phyloP scores from a whole-genome alignment of 2,888 invertebrate species.

The Campoplex capitator region DNA sequence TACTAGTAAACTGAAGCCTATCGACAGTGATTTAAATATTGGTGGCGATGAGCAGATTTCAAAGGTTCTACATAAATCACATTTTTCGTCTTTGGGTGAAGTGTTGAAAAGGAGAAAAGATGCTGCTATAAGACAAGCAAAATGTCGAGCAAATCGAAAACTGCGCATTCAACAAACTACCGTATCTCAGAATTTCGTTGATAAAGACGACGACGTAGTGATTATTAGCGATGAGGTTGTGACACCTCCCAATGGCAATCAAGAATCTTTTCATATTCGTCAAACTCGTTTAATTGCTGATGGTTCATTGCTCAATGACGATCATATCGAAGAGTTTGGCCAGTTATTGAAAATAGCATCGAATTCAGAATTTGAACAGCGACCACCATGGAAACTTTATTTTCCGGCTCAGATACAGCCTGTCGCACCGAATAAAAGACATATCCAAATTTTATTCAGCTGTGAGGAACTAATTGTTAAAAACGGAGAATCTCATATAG shows the following conservation, averaged over 20 bases:
- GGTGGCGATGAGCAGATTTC: too few relatives aligned
- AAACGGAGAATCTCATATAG: background rate
- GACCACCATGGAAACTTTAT: slow-evolving; percentile 7
- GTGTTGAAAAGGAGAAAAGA: background rate
- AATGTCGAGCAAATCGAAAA: background rate
- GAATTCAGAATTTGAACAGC: slow-evolving; percentile 41
- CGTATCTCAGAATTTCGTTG: background rate
- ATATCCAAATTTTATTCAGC: slow-evolving; percentile 67
- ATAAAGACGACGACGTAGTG: background rate
- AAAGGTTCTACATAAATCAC: too few relatives aligned
- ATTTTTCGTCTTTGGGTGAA: too few relatives aligned
- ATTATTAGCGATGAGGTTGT: background rate
- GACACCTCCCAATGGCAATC: background rate
- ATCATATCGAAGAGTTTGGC: slow-evolving; percentile 53
- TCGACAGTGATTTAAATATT: too few relatives aligned
- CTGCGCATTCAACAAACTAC: background rate
- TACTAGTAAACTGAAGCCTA: too few relatives aligned
- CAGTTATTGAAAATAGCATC: slow-evolving; percentile 38
- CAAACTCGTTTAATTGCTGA: background rate
- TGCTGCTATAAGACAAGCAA: background rate
- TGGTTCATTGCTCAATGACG: slow-evolving; percentile 40
- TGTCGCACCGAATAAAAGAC: slow-evolving; percentile 44
- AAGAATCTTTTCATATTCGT: background rate
- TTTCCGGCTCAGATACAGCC: slow-evolving; percentile 49
- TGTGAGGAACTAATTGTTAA: slow-evolving; percentile 9